phyloP scores from a whole-genome alignment of 1,140 invertebrate species.

The Matsumurasca onukii region DNA sequence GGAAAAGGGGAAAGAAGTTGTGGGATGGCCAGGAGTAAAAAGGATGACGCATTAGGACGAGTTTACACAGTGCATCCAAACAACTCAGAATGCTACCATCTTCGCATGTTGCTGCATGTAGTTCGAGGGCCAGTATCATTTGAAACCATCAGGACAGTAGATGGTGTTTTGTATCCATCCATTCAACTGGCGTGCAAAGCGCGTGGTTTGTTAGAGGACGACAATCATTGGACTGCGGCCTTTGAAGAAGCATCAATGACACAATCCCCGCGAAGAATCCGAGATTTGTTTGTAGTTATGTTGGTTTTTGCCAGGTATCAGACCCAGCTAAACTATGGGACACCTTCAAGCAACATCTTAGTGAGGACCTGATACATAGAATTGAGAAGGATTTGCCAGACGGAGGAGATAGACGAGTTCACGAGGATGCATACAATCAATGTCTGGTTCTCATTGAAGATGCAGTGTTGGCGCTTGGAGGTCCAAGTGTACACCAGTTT shows the following conservation, averaged over 20 bases:
- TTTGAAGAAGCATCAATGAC: slow-evolving; percentile 5
- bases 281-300: slow-evolving; percentile 24
- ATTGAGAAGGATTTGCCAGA: too few relatives aligned
- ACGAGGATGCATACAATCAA: too few relatives aligned
- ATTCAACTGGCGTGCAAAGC: slow-evolving; percentile 45
- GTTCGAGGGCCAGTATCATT: slow-evolving; percentile 49
- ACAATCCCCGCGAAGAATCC: slow-evolving; percentile 27
- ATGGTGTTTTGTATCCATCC: slow-evolving; percentile 42
- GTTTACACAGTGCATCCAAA: slow-evolving; percentile 48
- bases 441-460: too few relatives aligned
- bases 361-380: too few relatives aligned
- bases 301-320: too few relatives aligned
- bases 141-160: slow-evolving; percentile 45
- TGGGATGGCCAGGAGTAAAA: neutral
- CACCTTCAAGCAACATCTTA: too few relatives aligned
- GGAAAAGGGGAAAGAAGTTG: neutral
- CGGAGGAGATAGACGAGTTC: too few relatives aligned
- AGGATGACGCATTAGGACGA: slow-evolving; percentile 37
- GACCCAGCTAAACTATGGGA: too few relatives aligned
- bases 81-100: slow-evolving; percentile 48
- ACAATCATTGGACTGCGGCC: slow-evolving; percentile 47
- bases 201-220: slow-evolving; percentile 44
- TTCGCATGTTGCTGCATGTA: slow-evolving; percentile 49
- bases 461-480: too few relatives aligned
- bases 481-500: too few relatives aligned